Conservation (phyloP, 2,797 vertebrate species). For the Hozukius guyotensis region DNA sequence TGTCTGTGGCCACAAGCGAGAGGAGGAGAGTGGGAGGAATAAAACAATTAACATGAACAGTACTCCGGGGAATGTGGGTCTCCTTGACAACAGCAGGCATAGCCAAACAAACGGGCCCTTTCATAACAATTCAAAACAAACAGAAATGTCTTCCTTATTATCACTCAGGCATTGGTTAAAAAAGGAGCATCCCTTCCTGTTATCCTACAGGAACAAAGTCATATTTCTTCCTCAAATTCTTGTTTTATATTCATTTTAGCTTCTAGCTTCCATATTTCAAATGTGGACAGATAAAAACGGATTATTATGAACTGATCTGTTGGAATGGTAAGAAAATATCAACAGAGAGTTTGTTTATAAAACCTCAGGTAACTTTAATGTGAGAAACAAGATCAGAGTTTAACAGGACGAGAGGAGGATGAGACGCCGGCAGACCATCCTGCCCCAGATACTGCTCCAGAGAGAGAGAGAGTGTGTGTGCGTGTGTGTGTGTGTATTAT, state of each 20-base stretch:
- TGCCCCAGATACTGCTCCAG: constrained; percentile 41
- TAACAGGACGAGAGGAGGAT: background rate
- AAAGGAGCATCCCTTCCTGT: constrained; percentile 2
- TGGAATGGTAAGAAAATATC: background rate
- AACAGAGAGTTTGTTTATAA: background rate
- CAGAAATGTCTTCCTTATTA: constrained; percentile 58
- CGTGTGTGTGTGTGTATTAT: background rate
- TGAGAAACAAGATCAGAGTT: constrained; percentile 3
- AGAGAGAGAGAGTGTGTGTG: background rate
- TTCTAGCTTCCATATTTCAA: background rate
- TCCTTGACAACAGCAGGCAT: constrained; percentile 75
- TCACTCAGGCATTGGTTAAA: constrained; percentile 17
- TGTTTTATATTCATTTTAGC: background rate
- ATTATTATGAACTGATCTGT: background rate
- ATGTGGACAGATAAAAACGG: background rate
- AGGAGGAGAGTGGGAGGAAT: constrained; percentile 73
- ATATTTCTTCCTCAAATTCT: background rate
- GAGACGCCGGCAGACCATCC: constrained; percentile 22
- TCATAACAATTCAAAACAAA: constrained; percentile 78
- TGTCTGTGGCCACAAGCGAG: constrained; percentile 63
- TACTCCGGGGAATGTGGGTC: constrained; percentile 76
- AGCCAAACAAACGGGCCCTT: constrained; percentile 79
- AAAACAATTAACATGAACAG: constrained; percentile 78
- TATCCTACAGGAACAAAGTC: background rate
- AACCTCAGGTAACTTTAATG: background rate